Base-by-base conservation (phyloP, 2,888 invertebrate genomes). In the Aporophyla lueneburgensis region DNA sequence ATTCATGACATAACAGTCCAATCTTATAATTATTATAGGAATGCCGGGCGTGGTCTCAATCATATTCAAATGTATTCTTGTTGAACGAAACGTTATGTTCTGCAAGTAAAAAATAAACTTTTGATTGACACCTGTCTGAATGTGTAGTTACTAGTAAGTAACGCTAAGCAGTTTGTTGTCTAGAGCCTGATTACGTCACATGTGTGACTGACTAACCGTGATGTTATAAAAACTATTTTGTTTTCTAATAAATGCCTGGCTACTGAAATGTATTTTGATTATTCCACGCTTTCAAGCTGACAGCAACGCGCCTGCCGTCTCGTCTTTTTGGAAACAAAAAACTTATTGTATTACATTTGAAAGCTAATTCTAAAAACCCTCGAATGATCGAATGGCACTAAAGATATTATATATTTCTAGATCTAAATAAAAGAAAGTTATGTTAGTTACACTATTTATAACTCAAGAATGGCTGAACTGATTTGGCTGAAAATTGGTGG, bases 1-100 rank as follows among this genome's bases (percentile, higher is more conserved):
- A 75, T 40, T 59, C 2, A 71, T 76, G 62, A 80, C 62, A 74
- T 82, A 82, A 84, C 71, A 71, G 21, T 61, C 21, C 87, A 90
- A 90, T 83, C 88, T 87, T 80, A 74, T 76, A 78, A 71, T 83
- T 80, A 80, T 74, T 58, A 27, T 67, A 76, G 62, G 62, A 79
- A 82, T 80, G 74, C 59, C 46, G 63, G 74, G 83, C 71, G 86
- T 73, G 74, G 76, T 75, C 24, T n/a, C 49, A 78, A 71, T 76
- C 66, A 74, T 80, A 80, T 83, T 78, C 58, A 74, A 83, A 85
- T 73, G 49, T 80, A 85, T 82, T 75, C 54, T 76, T 61, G 61
- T 58, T 61, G 69, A 70, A 70, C 43, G 61, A 49, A 72, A 73
- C 54, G 46, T 53, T 56, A 78, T 59, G 54, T 74, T 74, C 58